phyloP scores from a whole-genome alignment of 2,113 vertebrate species.

The Heptranchias perlo region DNA sequence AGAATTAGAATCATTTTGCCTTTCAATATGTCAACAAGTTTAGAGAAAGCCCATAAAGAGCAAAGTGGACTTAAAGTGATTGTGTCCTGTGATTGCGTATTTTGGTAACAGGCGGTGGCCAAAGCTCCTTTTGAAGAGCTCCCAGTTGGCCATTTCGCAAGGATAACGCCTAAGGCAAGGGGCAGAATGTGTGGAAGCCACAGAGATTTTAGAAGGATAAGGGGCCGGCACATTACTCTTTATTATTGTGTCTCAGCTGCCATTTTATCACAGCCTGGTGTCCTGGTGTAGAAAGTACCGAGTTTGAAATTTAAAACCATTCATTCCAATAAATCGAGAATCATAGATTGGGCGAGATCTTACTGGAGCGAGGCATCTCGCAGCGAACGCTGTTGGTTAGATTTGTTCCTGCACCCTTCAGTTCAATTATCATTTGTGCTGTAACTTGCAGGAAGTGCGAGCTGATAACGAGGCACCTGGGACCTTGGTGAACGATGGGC shows the following conservation, averaged over 20 bases:
- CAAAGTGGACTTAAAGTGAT: background rate
- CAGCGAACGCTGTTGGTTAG: too few species aligned
- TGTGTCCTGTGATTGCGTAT: background rate
- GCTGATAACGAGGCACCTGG: too few species aligned
- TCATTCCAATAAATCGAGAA: background rate
- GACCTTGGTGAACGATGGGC: too few species aligned
- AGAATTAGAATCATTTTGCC: background rate
- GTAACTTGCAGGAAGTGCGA: too few species aligned
- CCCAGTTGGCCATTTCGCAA: background rate
- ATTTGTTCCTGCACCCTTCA: too few species aligned
- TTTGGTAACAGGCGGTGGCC: background rate
- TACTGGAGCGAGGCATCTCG: too few species aligned
- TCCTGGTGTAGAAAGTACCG: background rate
- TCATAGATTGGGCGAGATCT: too few species aligned
- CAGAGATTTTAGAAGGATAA: background rate
- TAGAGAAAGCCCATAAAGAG: background rate
- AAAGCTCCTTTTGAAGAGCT: background rate
- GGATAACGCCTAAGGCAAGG: background rate
- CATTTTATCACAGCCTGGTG: background rate
- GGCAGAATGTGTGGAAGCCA: background rate
- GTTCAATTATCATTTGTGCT: too few species aligned
- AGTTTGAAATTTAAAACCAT: background rate
- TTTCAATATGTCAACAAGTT: slow-evolving; percentile 5
- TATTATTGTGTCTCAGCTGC: background rate
- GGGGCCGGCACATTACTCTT: too few species aligned